Base-by-base conservation (phyloP, 1,140 invertebrate genomes). In the Calliphora vicina region DNA sequence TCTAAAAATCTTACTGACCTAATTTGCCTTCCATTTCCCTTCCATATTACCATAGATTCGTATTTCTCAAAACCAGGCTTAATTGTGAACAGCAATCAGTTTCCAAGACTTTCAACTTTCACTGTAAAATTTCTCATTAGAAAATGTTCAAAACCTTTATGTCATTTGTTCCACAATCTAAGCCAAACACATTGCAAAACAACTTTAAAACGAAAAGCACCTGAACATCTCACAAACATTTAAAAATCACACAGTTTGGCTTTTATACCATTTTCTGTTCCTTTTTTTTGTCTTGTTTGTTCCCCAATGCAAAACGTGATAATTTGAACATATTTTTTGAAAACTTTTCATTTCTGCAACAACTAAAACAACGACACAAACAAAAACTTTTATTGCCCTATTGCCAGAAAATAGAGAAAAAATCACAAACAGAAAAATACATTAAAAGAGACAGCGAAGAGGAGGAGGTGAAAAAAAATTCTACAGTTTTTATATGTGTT, bases 331-430 rank as follows among this genome's bases (percentile, higher is more conserved):
- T 57, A 57, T 57, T 57, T 6, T 57, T 57, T 57, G 2, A 17
- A 57, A 17, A 57, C 0, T 57, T 57, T 57, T 57, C 50, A 57
- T 57, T 57, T 57, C n/a, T n/a, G 17, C 50, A 57, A 26, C 23
- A 73, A 73, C 35, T 35, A 8, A 35, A 35, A 35, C 35, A 35
- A 73, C 27, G 26, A 73, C 6, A 73, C 10, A 10, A 73, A 27
- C 26, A 27, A 73, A 76, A 42, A 76, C 73, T 76, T 76, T 76
- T 76, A 76, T 76, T 76, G 73, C 73, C 73, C 35, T 29, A 76
- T 76, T 76, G 73, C 73, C 27, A 76, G 17, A 42, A 76, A 76
- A 8, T n/a, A n/a, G n/a, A 12, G 20, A 73, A 27, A 73, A 29
- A 76, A 76, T 12, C 15, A 15, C 4, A 74, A 74, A 15, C 4